Conservation (phyloP, 2,797 vertebrate species). For the Apogon talboti region DNA sequence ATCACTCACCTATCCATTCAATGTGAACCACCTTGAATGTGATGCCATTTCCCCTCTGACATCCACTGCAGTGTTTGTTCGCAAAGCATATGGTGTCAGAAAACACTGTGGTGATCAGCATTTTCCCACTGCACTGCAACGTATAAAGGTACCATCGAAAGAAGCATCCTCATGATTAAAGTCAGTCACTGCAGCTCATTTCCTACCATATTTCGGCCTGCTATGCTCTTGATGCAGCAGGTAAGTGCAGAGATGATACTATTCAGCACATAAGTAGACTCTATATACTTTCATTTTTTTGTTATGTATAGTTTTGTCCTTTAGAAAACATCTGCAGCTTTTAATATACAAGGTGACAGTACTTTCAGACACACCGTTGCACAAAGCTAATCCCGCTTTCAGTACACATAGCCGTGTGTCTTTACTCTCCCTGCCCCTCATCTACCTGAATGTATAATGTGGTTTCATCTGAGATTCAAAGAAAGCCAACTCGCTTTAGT, state of each 20-base stretch:
- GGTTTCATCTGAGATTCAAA: slow-evolving; percentile 12
- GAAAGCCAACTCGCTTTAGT: not conserved
- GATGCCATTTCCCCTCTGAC: slow-evolving; percentile 56
- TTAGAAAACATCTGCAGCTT: slow-evolving; percentile 22
- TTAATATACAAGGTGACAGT: slow-evolving; percentile 20
- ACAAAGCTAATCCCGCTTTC: slow-evolving; percentile 9
- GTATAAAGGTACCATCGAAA: slow-evolving; percentile 49
- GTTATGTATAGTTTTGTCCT: slow-evolving; percentile 21
- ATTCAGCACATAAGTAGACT: slow-evolving; percentile 31
- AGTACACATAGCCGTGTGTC: not conserved
- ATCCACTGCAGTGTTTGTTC: slow-evolving; percentile 53
- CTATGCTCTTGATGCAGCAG: slow-evolving; percentile 8
- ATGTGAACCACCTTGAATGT: slow-evolving; percentile 57
- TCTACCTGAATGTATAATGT: slow-evolving; percentile 8
- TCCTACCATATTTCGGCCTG: slow-evolving; percentile 25
- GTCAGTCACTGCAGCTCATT: slow-evolving; percentile 48
- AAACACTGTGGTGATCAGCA: slow-evolving; percentile 61
- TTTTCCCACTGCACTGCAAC: slow-evolving; percentile 36
- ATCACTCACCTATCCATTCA: slow-evolving; percentile 41
- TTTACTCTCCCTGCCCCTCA: slow-evolving; percentile 12
- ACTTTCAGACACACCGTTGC: slow-evolving; percentile 4
- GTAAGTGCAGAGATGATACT: slow-evolving; percentile 12
- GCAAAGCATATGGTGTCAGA: slow-evolving; percentile 65
- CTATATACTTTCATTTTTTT: not conserved
- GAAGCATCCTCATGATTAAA: slow-evolving; percentile 57